These are phyloP conservation scores for Thaumetopoea pityocampa DNA, from an alignment of 1,140 invertebrate species.

Conservation along the genomic window DNA sequence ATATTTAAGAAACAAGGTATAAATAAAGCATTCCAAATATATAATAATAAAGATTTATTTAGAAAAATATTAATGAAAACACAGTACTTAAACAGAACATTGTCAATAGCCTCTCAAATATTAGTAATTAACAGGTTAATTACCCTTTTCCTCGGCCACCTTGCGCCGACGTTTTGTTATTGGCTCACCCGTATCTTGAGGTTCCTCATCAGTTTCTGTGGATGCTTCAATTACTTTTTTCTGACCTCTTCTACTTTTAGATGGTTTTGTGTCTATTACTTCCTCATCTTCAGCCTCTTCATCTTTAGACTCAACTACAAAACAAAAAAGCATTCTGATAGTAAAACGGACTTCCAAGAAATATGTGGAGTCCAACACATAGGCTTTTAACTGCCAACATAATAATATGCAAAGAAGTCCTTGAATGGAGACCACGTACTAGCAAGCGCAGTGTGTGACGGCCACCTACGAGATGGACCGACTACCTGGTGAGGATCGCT, in stretches of 20 bases:
- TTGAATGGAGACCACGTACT: no score
- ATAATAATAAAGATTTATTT: slow-evolving; percentile 64
- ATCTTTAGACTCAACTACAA: slow-evolving; percentile 44
- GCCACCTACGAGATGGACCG: no score
- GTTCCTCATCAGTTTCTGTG: slow-evolving; percentile 36
- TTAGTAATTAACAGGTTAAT: slow-evolving; percentile 50
- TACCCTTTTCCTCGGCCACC: slow-evolving; percentile 60
- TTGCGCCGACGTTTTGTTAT: slow-evolving; percentile 56
- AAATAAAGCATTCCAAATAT: slow-evolving; percentile 49
- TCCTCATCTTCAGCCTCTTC: slow-evolving; percentile 41
- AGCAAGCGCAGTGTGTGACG: no score
- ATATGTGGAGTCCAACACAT: no score
- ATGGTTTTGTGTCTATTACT: slow-evolving; percentile 34
- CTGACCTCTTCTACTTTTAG: slow-evolving; percentile 48
- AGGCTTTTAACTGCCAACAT: no score
- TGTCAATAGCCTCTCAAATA: slow-evolving; percentile 38
- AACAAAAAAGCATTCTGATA: slow-evolving; percentile 11
- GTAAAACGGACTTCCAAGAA: no score
- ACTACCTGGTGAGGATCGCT: no score
- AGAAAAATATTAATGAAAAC: neutral
- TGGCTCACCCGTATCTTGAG: slow-evolving; percentile 47
- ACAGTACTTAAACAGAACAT: slow-evolving; percentile 29
- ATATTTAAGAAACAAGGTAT: slow-evolving; percentile 32
- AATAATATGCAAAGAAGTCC: no score
- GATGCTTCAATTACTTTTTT: slow-evolving; percentile 41